Base-by-base conservation (phyloP, 2,888 invertebrate genomes). In the Eupithecia abbreviata region DNA sequence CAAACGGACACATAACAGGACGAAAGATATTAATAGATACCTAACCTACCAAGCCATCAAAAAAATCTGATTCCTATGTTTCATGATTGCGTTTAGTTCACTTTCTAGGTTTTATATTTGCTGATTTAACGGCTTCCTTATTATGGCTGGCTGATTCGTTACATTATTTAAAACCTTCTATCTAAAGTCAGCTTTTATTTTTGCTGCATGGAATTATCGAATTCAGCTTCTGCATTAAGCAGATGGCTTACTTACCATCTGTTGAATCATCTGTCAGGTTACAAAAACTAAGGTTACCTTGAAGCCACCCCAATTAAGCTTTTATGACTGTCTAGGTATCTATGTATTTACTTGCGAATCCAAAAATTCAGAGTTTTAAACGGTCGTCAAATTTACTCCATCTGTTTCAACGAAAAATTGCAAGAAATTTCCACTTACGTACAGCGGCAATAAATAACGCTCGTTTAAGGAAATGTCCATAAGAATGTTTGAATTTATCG, bases 381-480 rank as follows among this genome's bases (percentile, higher is more conserved):
- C 10, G 62, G 62, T 62, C 18, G 2, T 58, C 71, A 72, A 72
- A 58, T 71, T n/a, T 3, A 49, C 41, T 71, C 58, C 72, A 45
- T 51, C 55, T 68, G 47, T 10, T 51, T 72, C 45, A 49, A 49
- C n/a, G 43, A 47, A 58, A 69, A 65, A 69, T 70, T 67, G 1
- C 45, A 18, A 74, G 70, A 72, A 74, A 66, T 70, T 55, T 65
- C 66, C 58, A 73, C 73, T 58, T 58, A 18, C 9, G 55, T 58
- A 18, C 3, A 18, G 18, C 58, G 73, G 74, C 74, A 65, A 81
- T 79, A 80, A 79, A 79, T 81, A 75, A 75, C 58, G 65, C 66
- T 78, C 77, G 77, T 79, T 79, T 74, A 68, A 79, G 71, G 74
- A 79, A 79, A 80, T 80, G 74, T 76, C 72, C 67, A 43, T 58